phyloP scores from a whole-genome alignment of 2,888 invertebrate species.

The Pseudeuparius sepicola region DNA sequence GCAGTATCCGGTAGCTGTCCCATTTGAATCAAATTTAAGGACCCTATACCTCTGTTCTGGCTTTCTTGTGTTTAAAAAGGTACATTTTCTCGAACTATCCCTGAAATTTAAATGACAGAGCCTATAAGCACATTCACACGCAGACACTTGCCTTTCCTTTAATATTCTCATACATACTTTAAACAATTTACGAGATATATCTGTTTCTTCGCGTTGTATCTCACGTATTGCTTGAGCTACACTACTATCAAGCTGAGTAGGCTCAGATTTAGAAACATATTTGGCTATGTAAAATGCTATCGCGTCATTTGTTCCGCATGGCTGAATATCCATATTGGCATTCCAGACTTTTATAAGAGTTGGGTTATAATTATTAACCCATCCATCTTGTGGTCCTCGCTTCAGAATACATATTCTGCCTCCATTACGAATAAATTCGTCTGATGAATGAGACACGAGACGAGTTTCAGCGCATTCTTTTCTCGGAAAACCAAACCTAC shows the following conservation, averaged over 20 bases:
- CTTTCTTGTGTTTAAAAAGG: not conserved
- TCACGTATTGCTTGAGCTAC: not conserved
- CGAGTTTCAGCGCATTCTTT: not conserved
- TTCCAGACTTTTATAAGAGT: constrained; percentile 14
- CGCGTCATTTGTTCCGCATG: not conserved
- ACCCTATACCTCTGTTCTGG: constrained; percentile 1
- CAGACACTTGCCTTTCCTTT: no score
- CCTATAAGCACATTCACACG: no score
- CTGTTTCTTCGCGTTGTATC: not conserved
- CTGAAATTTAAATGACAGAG: no score
- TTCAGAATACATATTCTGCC: constrained; percentile 8
- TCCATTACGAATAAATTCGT: constrained; percentile 2
- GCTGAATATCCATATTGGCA: constrained; percentile 8
- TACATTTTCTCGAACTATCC: no score
- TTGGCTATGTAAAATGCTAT: constrained; percentile 4
- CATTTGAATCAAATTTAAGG: not conserved
- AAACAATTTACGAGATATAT: no score
- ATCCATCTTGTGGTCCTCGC: constrained; percentile 2
- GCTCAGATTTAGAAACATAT: constrained; percentile 2
- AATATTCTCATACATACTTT: no score
- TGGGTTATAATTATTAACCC: no score
- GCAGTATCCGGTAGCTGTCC: not conserved
- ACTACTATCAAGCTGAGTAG: not conserved
- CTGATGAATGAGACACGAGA: not conserved
- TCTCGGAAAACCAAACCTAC: not conserved